Evolutionary conservation across 2,797 vertebrate species (phyloP).

Genomic region (Xerus rutilus): DNA sequence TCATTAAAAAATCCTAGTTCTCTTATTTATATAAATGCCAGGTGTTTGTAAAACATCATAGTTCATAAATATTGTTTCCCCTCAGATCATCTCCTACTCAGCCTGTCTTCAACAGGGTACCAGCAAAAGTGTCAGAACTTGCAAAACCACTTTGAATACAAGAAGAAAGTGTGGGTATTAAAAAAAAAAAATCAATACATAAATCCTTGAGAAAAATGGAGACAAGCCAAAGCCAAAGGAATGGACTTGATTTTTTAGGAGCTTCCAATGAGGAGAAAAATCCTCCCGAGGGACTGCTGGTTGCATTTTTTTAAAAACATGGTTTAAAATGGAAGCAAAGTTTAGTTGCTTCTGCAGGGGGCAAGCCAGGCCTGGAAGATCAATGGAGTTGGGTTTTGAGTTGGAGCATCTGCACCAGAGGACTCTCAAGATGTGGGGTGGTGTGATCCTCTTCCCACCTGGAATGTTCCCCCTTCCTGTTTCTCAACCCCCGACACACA

Average conservation of each 20-base stretch:
- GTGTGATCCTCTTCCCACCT: neutral
- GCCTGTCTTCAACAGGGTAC: constrained; percentile 43
- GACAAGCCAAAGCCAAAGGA: constrained; percentile 55
- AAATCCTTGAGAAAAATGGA: neutral
- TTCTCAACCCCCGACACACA: neutral
- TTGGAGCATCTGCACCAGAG: neutral
- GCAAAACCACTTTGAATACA: constrained; percentile 49
- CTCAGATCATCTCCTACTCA: neutral
- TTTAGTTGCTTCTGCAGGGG: constrained; percentile 50
- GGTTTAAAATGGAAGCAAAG: constrained; percentile 50
- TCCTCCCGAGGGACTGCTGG: neutral
- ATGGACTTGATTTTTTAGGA: constrained; percentile 27
- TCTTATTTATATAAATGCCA: constrained; percentile 86
- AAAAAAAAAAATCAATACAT: neutral
- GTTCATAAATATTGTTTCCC: constrained; percentile 70
- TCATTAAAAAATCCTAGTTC: constrained; percentile 83
- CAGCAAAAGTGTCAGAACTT: constrained; percentile 46
- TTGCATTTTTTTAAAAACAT: neutral
- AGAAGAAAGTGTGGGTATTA: neutral
- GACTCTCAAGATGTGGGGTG: neutral
- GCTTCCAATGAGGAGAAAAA: constrained; percentile 16
- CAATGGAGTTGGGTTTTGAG: neutral
- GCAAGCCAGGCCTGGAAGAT: neutral
- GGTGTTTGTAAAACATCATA: constrained; percentile 86
- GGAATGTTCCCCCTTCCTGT: neutral